phyloP scores from a whole-genome alignment of 2,113 vertebrate species.

The Oncorhynchus nerka region DNA sequence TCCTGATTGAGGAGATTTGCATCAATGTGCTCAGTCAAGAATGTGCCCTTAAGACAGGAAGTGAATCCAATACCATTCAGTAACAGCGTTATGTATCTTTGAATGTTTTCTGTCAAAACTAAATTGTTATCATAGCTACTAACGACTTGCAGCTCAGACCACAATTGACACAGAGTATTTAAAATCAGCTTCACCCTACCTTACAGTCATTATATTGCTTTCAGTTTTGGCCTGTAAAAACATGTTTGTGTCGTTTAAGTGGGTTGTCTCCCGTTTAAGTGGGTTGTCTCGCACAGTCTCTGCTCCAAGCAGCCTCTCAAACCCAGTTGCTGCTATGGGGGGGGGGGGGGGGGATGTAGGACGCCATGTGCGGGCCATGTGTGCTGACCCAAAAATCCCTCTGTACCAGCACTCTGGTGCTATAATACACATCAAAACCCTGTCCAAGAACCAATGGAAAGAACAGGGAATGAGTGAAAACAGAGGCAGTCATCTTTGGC shows the following conservation, averaged over 20 bases:
- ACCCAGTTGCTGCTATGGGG: background rate
- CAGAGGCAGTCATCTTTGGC: background rate
- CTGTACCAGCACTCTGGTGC: too few relatives aligned
- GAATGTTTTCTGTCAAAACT: too few relatives aligned
- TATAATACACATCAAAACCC: background rate
- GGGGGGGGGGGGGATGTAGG: background rate
- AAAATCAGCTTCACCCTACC: background rate
- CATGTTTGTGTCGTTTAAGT: background rate
- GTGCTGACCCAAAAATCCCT: background rate
- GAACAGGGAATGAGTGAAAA: background rate
- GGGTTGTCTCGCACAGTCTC: background rate
- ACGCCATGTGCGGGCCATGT: conserved; percentile 10
- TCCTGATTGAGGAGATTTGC: too few relatives aligned
- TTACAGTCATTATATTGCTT: background rate
- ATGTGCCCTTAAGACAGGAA: too few relatives aligned
- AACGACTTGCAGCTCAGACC: too few relatives aligned
- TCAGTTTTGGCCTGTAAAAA: background rate
- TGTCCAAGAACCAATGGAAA: background rate
- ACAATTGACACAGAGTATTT: too few relatives aligned
- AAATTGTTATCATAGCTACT: too few relatives aligned
- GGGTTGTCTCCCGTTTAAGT: background rate
- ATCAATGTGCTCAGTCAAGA: too few relatives aligned
- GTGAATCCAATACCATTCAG: too few relatives aligned
- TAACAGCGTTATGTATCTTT: too few relatives aligned
- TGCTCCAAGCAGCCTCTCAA: background rate